Evolutionary conservation across 1,140 invertebrate genomes (phyloP).

Genomic region (Drosophila miranda): DNA sequence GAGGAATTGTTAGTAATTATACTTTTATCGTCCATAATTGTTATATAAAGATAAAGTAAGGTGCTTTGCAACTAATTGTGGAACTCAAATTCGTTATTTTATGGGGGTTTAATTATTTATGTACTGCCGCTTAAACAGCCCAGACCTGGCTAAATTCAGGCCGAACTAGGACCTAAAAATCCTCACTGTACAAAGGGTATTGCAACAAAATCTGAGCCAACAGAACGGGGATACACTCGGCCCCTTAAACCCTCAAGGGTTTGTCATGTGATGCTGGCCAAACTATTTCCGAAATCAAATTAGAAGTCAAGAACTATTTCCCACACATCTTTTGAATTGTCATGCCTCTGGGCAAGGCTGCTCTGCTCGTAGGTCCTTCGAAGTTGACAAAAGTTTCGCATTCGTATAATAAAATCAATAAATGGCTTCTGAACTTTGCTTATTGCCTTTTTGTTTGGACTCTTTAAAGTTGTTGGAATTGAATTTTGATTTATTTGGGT

Average conservation of each 20-base stretch:
- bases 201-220: no score
- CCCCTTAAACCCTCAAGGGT: neutral
- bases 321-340: slow-evolving; percentile 44
- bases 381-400: slow-evolving; percentile 49
- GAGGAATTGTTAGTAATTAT: slow-evolving; percentile 56
- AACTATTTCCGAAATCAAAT: slow-evolving; percentile 70
- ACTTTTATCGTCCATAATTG: slow-evolving; percentile 62
- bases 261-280: neutral
- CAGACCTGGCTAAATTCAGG: no score
- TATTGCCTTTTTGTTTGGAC: slow-evolving; percentile 15
- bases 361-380: neutral
- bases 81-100: neutral
- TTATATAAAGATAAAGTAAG: slow-evolving; percentile 12
- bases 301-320: slow-evolving; percentile 50
- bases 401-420: slow-evolving; percentile 65
- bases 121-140: no score
- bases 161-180: no score
- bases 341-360: slow-evolving; percentile 11
- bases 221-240: no score
- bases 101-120: no score
- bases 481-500: slow-evolving; percentile 14
- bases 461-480: slow-evolving; percentile 35
- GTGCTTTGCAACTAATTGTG: neutral
- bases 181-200: no score
- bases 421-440: slow-evolving; percentile 47